A percentile compares a stretch with the other conserved stretches of the same genome.
phyloP scores from a whole-genome alignment of 1,140 invertebrate species.

The Hylyphantes graminicola region DNA sequence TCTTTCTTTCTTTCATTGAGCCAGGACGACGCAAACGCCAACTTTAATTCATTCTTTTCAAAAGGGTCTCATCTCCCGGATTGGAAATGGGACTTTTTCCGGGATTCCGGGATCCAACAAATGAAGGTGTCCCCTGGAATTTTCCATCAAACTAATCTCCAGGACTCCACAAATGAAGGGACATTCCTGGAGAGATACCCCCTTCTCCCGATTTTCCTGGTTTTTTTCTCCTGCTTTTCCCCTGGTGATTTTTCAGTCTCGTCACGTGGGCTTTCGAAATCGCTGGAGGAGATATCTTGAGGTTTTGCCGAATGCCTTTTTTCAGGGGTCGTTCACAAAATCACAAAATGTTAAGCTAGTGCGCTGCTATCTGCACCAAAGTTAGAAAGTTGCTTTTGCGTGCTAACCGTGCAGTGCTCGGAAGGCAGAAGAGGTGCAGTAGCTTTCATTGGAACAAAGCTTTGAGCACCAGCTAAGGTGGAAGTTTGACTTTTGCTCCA shows the following conservation, averaged over 20 bases:
- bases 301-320: constrained; percentile 19
- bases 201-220: neutral
- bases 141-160: constrained; percentile 60
- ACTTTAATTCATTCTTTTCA: constrained; percentile 58
- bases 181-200: constrained; percentile 43
- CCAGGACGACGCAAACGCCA: constrained; percentile 33
- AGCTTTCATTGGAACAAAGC: no score
- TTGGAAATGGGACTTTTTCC: neutral
- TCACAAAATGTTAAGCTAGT: neutral
- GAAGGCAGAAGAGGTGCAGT: no score
- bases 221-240: neutral
- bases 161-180: constrained; percentile 55
- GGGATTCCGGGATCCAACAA: constrained; percentile 54
- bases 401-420: neutral
- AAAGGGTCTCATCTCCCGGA: constrained; percentile 19
- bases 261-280: constrained; percentile 36
- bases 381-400: neutral
- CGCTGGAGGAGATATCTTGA: constrained; percentile 16
- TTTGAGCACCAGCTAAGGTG: no score
- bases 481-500: no score
- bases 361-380: neutral
- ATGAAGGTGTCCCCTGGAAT: constrained; percentile 60
- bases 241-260: constrained; percentile 47
- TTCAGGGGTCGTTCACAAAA: constrained; percentile 2
- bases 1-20: constrained; percentile 1